Base-by-base conservation (phyloP, 2,888 invertebrate species). In the Apomyelois bistriatella region DNA sequence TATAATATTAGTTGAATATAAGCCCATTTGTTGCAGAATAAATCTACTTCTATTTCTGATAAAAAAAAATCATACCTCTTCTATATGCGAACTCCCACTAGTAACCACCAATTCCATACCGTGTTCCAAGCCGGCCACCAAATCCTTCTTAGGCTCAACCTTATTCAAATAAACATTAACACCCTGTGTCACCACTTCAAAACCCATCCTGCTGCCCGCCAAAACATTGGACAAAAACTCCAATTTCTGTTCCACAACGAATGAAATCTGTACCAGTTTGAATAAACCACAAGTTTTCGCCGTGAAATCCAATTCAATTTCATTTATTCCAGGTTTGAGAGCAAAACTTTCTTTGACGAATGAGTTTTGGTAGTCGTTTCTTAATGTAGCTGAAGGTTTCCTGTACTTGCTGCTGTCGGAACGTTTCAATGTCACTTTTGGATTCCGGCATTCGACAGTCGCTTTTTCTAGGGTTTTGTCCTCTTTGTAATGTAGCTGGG, bases 41-140 rank as follows among this genome's bases (percentile, higher is more conserved):
- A 22, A 22, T 22, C 22, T 3, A 22, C 5, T 22, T 22, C 22
- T 22, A 22, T 5, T 22, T 22, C 22, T 22, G n/a, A n/a, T n/a
- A n/a, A 37, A 37, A 37, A 37, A 1, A 37, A 38, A 79, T 50
- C 91, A 84, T 76, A 95, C 95, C 69, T 94, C 82, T 43, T 93
- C 91, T 71, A 97, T 93, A 57, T 90, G 91, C 54, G 94, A 93
- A 81, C 96, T 97, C 1, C 97, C 97, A 58, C 95, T 95, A 0
- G 93, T 93, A 12, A 97, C 92, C 40, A 94, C 92, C 51, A 97
- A 72, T 62, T 94, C 93, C 85, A 97, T 93, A 15, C 93, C 91
- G 77, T 97, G 97, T 63, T 94, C 93, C 58, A 97, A 91, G 0
- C 97, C 97, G 0, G 96, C 96, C 5, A 97, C 91, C 43, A 97